These are phyloP conservation scores for Sphenopsis melanotis DNA, from an alignment of 2,797 vertebrate species.

Conservation along the genomic window DNA sequence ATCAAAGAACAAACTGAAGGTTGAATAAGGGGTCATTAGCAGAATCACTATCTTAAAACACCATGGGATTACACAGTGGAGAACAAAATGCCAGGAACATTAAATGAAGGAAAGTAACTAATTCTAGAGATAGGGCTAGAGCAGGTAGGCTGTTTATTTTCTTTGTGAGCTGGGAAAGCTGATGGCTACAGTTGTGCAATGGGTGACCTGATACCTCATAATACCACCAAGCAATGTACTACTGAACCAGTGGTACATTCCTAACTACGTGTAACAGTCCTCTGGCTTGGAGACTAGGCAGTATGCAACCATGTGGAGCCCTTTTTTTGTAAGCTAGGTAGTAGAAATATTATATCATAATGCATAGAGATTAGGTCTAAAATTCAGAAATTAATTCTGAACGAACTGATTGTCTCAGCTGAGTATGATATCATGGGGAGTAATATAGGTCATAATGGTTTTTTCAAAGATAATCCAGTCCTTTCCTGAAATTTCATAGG, in stretches of 20 bases:
- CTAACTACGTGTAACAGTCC: not conserved
- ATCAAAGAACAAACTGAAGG: not conserved
- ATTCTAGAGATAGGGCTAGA: not conserved
- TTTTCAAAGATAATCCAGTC: not conserved
- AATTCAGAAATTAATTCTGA: not conserved
- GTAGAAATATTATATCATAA: not conserved
- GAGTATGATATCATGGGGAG: not conserved
- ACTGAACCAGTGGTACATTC: not conserved
- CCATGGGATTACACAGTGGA: not conserved
- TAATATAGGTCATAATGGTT: not conserved
- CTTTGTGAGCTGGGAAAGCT: not conserved
- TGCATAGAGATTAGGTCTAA: not conserved
- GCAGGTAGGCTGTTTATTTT: not conserved
- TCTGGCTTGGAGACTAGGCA: not conserved
- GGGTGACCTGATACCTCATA: not conserved
- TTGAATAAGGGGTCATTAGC: not conserved
- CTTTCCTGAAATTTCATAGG: not conserved
- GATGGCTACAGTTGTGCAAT: not conserved
- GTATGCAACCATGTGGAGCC: not conserved
- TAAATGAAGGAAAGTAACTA: not conserved
- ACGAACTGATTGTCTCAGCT: not conserved
- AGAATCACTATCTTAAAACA: not conserved
- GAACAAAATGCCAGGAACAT: not conserved
- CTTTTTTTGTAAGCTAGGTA: not conserved
- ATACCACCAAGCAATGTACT: not conserved